These are phyloP conservation scores for Zalophus californianus DNA, from an alignment of 2,797 vertebrate species.

Conservation along the genomic window DNA sequence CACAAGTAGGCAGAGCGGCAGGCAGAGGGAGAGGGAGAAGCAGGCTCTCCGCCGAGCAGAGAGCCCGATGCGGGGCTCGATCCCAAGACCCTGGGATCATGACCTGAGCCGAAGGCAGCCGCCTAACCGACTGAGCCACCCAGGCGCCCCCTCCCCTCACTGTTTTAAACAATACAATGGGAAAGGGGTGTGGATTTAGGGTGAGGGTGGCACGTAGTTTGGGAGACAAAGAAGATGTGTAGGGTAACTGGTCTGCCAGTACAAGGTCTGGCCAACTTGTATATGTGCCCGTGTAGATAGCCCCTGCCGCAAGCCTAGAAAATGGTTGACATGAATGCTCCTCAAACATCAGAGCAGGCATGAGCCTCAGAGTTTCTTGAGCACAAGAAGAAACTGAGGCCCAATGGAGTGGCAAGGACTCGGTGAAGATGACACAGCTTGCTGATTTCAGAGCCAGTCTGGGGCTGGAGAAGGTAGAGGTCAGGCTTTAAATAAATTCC, in stretches of 20 bases:
- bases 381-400: not conserved
- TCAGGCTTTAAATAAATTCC: not conserved
- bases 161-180: not conserved
- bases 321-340: not conserved
- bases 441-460: not conserved
- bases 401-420: fast-evolving
- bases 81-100: too few species aligned
- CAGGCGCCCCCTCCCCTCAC: not conserved
- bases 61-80: too few species aligned
- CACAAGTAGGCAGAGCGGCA: too few species aligned
- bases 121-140: too few species aligned
- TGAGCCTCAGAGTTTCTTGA: not conserved
- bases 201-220: not conserved
- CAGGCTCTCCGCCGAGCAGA: too few species aligned
- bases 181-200: too few species aligned
- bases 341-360: not conserved
- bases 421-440: not conserved
- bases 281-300: fast-evolving
- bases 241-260: not conserved
- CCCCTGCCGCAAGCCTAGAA: not conserved
- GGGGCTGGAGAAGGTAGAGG: fast-evolving
- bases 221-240: not conserved
- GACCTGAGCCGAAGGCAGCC: too few species aligned
- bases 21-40: too few species aligned
- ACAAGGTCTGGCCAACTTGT: not conserved